Base-by-base conservation (phyloP, 2,113 vertebrate species). In the Oceanites oceanicus region DNA sequence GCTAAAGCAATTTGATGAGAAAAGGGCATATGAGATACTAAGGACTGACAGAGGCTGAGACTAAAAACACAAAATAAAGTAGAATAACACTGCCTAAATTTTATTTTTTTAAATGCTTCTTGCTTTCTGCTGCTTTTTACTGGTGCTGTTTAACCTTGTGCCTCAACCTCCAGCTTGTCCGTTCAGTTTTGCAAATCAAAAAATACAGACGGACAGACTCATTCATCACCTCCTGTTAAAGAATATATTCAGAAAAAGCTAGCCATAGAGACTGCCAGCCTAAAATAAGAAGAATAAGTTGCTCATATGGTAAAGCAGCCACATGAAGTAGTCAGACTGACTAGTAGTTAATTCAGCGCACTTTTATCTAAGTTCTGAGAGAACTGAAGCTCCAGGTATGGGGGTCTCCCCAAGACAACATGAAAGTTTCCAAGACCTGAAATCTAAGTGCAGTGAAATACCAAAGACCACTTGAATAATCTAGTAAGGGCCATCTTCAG, bases 21-120 rank as follows among this genome's bases (percentile, higher is more conserved):
- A 92, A 79, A 78, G 34, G 59, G 11, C 13, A 45, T 15, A 23
- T 13, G 11, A 4, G 0, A 92, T 12, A 65, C 23, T 47, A 38
- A 82, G 15, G 22, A 78, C 29, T 68, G 62, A 47, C 3, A 62
- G 23, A 70, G 11, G 18, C 16, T 10, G 22, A 85, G 20, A 66
- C 17, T 55, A 90, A 93, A 90, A 90, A 29, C 17, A 3, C 17
- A 34, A 61, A 78, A 6, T 38, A 84, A 83, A 79, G 56, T 5
- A 3, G 0, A 62, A 0, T 14, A 77, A 49, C 4, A 17, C 7
- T 87, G 61, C 8, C 17, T 61, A 13, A 21, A 21, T 18, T 34
- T 38, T 5, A 40, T 10, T 30, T 62, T 34, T 74, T 12, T 13
- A 4, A 20, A 18, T 2, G 3, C 71, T 70, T 68, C 36, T 47